Percentiles rank a stretch among this genome's conserved stretches.
These are phyloP conservation scores for Deilephila elpenor DNA, from an alignment of 2,888 invertebrate genomes.

Conservation along the genomic window DNA sequence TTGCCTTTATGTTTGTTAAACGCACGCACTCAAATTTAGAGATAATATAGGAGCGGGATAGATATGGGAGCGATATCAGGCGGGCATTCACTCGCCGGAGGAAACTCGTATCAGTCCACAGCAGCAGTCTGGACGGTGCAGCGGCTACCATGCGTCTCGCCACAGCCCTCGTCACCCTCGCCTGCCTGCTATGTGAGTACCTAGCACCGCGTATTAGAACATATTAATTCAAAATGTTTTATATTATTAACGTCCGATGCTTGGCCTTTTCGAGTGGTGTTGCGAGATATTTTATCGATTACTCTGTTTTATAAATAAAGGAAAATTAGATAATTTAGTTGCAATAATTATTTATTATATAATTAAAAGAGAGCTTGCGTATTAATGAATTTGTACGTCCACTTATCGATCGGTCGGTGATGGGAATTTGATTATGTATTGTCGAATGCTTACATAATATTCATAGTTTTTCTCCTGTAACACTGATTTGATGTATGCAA, in stretches of 20 bases:
- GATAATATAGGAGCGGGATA: slow-evolving; percentile 32
- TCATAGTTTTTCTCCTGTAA: not conserved
- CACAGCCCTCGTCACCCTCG: slow-evolving; percentile 44
- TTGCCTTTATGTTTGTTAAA: slow-evolving; percentile 17
- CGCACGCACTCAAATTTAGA: slow-evolving; percentile 31
- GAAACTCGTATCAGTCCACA: slow-evolving; percentile 58
- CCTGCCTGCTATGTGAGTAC: slow-evolving; percentile 60
- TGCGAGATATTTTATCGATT: too few relatives aligned
- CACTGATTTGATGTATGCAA: not conserved
- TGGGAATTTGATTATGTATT: too few relatives aligned
- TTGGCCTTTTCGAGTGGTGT: too few relatives aligned
- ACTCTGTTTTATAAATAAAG: too few relatives aligned
- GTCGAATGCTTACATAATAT: too few relatives aligned
- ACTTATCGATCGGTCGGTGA: not conserved
- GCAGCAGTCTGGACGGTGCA: slow-evolving; percentile 45
- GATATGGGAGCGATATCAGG: slow-evolving; percentile 53
- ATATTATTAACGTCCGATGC: too few relatives aligned
- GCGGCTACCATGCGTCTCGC: slow-evolving; percentile 42
- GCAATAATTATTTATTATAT: too few relatives aligned
- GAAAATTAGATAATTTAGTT: too few relatives aligned
- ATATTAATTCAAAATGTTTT: too few relatives aligned
- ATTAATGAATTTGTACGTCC: not conserved
- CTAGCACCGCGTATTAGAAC: slow-evolving; percentile 5
- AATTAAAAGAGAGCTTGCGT: too few relatives aligned
- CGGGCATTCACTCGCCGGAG: slow-evolving; percentile 69